A percentile compares a stretch with the other conserved stretches of the same genome.
These are phyloP conservation scores for Anarrhichthys ocellatus DNA, from an alignment of 2,113 vertebrate species.

Conservation along the genomic window DNA sequence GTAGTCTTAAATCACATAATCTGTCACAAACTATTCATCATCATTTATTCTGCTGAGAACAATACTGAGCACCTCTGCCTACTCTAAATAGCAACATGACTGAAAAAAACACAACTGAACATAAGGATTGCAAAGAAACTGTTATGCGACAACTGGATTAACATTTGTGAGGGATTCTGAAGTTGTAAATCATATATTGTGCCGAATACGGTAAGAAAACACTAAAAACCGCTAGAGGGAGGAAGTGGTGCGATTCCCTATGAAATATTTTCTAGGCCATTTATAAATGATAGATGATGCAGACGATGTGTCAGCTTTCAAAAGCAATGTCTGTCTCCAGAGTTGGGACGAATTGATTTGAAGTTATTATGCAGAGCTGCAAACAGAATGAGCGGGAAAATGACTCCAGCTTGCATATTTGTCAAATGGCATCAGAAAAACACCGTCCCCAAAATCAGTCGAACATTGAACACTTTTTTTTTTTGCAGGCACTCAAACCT, in stretches of 20 bases:
- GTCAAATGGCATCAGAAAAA: conserved; percentile 14
- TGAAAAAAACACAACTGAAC: not conserved
- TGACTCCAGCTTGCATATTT: not conserved
- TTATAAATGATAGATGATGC: conserved; percentile 58
- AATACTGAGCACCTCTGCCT: conserved; percentile 17
- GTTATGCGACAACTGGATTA: conserved; percentile 34
- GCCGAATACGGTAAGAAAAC: not conserved
- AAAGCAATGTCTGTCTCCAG: conserved; percentile 35
- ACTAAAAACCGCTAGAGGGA: not conserved
- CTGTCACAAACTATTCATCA: conserved; percentile 62
- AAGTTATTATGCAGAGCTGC: conserved; percentile 17
- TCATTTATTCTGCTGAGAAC: conserved; percentile 23
- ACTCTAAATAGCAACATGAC: conserved; percentile 2
- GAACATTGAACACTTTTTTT: not conserved
- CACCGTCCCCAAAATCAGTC: not conserved
- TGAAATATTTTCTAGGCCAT: conserved; percentile 54
- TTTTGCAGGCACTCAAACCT: conserved; percentile 8
- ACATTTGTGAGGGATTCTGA: conserved; percentile 23
- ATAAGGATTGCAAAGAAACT: not conserved
- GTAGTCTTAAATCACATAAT: conserved; percentile 56
- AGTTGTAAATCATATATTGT: conserved; percentile 3
- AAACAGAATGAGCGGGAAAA: conserved; percentile 8
- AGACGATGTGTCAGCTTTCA: conserved; percentile 29
- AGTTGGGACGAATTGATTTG: conserved; percentile 40
- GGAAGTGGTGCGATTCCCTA: conserved; percentile 44